Conservation (phyloP, 2,113 vertebrate species). For the Patagioenas fasciata region DNA sequence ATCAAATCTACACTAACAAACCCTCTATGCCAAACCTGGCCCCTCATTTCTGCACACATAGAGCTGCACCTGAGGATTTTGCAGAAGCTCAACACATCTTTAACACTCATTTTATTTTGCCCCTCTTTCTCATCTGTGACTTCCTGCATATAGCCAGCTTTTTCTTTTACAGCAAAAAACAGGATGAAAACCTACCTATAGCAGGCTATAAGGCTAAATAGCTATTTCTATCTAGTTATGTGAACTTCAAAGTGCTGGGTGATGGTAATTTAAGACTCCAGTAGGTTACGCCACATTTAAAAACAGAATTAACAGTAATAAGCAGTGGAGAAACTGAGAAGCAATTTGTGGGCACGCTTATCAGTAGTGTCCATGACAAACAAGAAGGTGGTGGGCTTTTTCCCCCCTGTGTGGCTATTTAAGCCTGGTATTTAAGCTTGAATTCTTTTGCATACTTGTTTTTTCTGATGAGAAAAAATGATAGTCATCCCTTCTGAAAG, state of each 20-base stretch:
- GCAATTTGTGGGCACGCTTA: not conserved
- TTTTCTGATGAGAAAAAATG: not conserved
- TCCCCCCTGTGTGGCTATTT: fast-evolving
- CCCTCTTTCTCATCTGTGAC: not conserved
- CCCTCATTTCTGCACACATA: not conserved
- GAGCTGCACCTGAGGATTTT: not conserved
- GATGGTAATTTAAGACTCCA: not conserved
- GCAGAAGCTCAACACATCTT: not conserved
- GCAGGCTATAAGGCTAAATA: not conserved
- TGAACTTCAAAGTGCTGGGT: not conserved
- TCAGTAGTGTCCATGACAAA: not conserved
- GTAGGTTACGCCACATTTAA: not conserved
- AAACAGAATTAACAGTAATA: not conserved
- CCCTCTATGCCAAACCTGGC: not conserved
- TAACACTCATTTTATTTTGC: not conserved
- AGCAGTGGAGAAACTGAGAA: not conserved
- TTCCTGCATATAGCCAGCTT: not conserved
- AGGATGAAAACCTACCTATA: not conserved
- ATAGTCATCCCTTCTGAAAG: not conserved
- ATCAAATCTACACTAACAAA: not conserved
- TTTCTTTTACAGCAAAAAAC: not conserved
- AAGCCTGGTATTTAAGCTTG: not conserved
- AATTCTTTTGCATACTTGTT: not conserved
- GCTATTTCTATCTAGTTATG: not conserved
- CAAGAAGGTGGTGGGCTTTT: fast-evolving